Base-by-base conservation (phyloP, 2,888 invertebrate species). In the Cantharis rustica region DNA sequence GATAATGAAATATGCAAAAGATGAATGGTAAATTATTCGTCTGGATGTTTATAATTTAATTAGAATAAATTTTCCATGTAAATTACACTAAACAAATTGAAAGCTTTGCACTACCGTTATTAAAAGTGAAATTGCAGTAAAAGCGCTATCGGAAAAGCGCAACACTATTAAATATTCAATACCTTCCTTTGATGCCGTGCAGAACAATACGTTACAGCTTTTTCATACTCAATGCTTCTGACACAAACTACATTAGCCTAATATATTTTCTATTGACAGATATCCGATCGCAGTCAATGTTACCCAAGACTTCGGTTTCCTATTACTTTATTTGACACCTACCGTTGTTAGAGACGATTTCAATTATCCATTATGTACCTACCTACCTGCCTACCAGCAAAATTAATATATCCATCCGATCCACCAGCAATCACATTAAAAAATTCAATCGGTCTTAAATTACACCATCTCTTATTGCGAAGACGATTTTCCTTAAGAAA, bases 191-290 rank as follows among this genome's bases (percentile, higher is more conserved):
- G 26, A 68, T 68, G 62, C 15, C 16, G 16, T 27, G 68, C 68
- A 62, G 62, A 63, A 63, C 31, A 69, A 73, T 73, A 61, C 62
- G 62, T 68, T 66, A 68, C 15, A 16, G 61, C 16, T 73, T 73
- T 73, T 73, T 47, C 17, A 66, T 72, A 26, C 47, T 61, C 31
- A 13, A 47, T 13, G 63, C 16, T 27, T 31, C 27, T 69, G 69
- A 74, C 69, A 74, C 69, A 71, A 68, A 73, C 70, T 76, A 71
- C 68, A 73, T 72, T 70, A 73, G 71, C 27, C 68, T 73, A 73
- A 73, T 76, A 70, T 73, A 64, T 73, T 73, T 72, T 69, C 16
- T 73, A 76, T 76, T 73, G 76, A 73, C 76, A 76, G 76, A 73
- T 76, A 73, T 68, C 73, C 73, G 76, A 76, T 76, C 71, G 15